These are phyloP conservation scores for Ammodytes marinus DNA, from an alignment of 2,113 vertebrate genomes.

Conservation along the genomic window DNA sequence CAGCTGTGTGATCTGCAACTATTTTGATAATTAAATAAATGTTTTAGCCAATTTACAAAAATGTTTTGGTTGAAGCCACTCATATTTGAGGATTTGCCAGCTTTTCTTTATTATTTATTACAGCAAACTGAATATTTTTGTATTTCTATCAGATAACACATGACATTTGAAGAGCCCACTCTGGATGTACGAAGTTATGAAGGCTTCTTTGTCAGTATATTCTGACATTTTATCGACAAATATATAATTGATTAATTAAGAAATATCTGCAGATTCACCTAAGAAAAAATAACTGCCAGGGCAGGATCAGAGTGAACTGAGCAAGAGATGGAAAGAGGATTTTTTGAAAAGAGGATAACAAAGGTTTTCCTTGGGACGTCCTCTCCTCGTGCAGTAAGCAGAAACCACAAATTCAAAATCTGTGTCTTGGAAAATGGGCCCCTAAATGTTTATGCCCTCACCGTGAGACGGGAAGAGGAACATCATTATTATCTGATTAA, in stretches of 20 bases:
- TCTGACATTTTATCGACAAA: constrained; percentile 21
- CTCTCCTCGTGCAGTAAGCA: constrained; percentile 11
- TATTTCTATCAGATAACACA: not conserved
- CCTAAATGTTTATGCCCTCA: constrained; percentile 59
- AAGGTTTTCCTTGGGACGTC: constrained; percentile 49
- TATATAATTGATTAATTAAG: not conserved
- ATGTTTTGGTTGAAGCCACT: not conserved
- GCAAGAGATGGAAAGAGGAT: not conserved
- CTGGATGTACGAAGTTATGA: not conserved
- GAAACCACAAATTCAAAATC: constrained; percentile 23
- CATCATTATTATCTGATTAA: constrained; percentile 85
- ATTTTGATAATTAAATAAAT: not conserved
- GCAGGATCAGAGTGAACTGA: constrained; percentile 17
- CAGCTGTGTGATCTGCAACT: not conserved
- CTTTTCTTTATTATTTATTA: not conserved
- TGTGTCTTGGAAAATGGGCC: constrained; percentile 48
- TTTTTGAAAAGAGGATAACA: constrained; percentile 12
- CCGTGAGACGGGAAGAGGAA: constrained; percentile 66
- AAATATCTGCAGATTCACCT: not conserved
- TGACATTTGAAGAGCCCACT: not conserved
- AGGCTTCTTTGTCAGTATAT: not conserved
- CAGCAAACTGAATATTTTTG: not conserved
- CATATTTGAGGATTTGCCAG: not conserved
- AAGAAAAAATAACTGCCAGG: constrained; percentile 23
- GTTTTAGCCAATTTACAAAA: not conserved